Conservation (phyloP, 2,888 invertebrate species). For the Drosophila bunnanda region DNA sequence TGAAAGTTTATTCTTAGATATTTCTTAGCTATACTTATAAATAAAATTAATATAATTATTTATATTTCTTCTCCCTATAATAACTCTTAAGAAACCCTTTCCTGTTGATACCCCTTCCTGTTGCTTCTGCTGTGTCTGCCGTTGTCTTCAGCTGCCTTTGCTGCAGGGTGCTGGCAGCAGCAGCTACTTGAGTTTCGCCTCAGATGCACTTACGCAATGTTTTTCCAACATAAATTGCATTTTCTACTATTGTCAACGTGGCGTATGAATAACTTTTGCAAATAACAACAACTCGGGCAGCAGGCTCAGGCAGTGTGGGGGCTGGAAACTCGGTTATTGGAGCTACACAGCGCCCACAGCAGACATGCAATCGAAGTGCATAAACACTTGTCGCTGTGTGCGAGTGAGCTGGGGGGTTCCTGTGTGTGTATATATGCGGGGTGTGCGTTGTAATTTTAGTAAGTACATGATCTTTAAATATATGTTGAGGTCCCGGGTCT, state of each 20-base stretch:
- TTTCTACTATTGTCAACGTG: slow-evolving; percentile 65
- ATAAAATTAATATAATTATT: not conserved
- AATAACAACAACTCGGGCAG: slow-evolving; percentile 46
- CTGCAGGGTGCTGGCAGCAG: slow-evolving; percentile 41
- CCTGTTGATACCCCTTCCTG: not conserved
- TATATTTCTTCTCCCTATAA: not conserved
- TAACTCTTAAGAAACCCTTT: not conserved
- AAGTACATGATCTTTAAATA: slow-evolving; percentile 59
- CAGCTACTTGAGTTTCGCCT: slow-evolving; percentile 59
- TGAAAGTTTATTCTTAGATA: not conserved
- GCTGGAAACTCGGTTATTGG: slow-evolving; percentile 48
- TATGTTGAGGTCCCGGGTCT: slow-evolving; percentile 32
- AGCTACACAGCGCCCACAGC: slow-evolving; percentile 32
- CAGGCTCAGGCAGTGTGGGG: slow-evolving; percentile 12
- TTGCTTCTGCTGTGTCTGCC: slow-evolving; percentile 9
- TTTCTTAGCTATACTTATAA: not conserved
- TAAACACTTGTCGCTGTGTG: slow-evolving; percentile 35
- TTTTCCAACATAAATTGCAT: slow-evolving; percentile 64
- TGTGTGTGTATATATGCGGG: not conserved
- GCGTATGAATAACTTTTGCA: slow-evolving; percentile 59
- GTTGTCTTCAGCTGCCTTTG: slow-evolving; percentile 38
- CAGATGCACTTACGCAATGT: slow-evolving; percentile 61
- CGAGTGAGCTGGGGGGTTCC: not conserved
- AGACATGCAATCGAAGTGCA: slow-evolving; percentile 55
- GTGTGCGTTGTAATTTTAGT: slow-evolving; percentile 51